phyloP scores from a whole-genome alignment of 2,113 vertebrate genomes.

The Perca schrenkii region DNA sequence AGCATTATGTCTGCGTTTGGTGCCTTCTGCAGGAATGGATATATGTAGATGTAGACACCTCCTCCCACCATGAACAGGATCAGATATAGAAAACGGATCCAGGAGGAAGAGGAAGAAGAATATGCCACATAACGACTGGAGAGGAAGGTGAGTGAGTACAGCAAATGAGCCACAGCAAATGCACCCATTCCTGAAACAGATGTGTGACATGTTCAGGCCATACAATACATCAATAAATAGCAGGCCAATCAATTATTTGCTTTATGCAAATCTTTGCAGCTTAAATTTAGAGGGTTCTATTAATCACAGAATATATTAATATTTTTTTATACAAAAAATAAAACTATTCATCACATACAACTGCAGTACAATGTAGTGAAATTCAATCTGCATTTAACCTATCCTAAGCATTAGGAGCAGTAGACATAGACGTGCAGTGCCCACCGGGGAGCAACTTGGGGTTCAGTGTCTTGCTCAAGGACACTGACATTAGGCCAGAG shows the following conservation, averaged over 20 bases:
- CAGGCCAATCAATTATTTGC: neutral
- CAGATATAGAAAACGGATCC: constrained; percentile 58
- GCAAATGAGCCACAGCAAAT: constrained; percentile 85
- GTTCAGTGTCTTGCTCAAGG: too few species aligned
- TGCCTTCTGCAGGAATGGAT: constrained; percentile 72
- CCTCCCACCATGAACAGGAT: constrained; percentile 24
- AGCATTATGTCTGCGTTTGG: constrained; percentile 62
- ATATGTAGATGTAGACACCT: constrained; percentile 63
- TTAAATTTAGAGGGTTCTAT: neutral
- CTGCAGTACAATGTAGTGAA: too few species aligned
- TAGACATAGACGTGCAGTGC: too few species aligned
- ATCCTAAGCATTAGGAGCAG: too few species aligned
- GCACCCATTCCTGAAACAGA: constrained; percentile 85
- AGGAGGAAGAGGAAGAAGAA: constrained; percentile 61
- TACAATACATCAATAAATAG: neutral
- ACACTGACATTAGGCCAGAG: too few species aligned
- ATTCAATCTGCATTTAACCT: too few species aligned
- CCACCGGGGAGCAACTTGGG: too few species aligned
- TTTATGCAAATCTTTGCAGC: too few species aligned
- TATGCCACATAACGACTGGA: constrained; percentile 69
- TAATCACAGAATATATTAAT: neutral
- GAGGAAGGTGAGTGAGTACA: constrained; percentile 83
- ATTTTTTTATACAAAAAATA: too few species aligned
- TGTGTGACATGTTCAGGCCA: neutral
- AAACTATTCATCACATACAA: too few species aligned